phyloP scores from a whole-genome alignment of 2,797 vertebrate genomes.

The Columba guinea region DNA sequence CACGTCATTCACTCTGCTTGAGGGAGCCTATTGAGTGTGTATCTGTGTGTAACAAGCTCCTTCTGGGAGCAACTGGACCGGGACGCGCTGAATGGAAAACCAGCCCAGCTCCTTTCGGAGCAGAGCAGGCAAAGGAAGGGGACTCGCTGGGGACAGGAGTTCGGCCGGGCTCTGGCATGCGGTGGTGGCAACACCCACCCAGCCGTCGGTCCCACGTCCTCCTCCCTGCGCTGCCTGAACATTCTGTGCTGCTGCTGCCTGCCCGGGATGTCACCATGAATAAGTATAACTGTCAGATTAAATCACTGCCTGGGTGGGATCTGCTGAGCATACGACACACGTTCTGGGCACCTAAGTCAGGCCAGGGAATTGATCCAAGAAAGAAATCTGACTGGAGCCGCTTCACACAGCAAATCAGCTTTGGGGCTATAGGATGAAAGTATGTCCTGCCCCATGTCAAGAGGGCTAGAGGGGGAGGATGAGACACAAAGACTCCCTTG shows the following conservation, averaged over 20 bases:
- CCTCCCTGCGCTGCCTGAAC: not conserved
- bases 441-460: not conserved
- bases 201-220: not conserved
- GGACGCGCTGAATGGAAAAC: not conserved
- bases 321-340: conserved; percentile 15
- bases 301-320: conserved; percentile 48
- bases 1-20: not conserved
- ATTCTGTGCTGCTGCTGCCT: conserved; percentile 30
- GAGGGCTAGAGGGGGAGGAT: not conserved
- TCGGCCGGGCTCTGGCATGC: not conserved
- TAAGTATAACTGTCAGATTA: conserved; percentile 60
- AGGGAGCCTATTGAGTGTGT: not conserved
- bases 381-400: conserved; percentile 10
- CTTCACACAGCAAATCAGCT: conserved; percentile 46
- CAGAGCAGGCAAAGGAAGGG: not conserved
- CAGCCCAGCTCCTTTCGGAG: not conserved
- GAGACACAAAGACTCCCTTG: not conserved
- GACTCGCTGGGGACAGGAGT: not conserved
- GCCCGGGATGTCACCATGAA: not conserved
- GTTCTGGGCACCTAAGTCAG: conserved; percentile 41
- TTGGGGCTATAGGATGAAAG: not conserved
- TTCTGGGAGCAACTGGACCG: not conserved
- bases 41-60: not conserved
- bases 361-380: conserved; percentile 48
- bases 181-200: not conserved